Evolutionary conservation across 2,113 vertebrate genomes (phyloP), one percentile per base, ranked within the genome.

Genomic region (Rutilus rutilus): DNA sequence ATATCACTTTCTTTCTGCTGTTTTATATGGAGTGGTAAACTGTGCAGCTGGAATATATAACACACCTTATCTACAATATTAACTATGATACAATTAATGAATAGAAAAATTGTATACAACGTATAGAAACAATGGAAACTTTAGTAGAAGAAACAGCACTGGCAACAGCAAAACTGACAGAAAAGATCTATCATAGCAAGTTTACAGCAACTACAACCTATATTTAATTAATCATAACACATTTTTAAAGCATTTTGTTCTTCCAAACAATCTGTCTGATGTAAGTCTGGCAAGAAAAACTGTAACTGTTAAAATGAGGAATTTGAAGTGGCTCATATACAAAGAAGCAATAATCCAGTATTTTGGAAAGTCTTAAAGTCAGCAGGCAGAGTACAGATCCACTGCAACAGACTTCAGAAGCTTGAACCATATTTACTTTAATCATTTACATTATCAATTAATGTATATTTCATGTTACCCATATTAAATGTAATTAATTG

Each of bases 21-120:
- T 54, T 67, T 88, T 91, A n/a, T 5, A 36, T 89, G 92, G 17
- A 95, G 93, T 94, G 65, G 52, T n/a, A 93, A 85, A 88, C 79
- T 33, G 62, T 76, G 87, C 86, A 87, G 87, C 87, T n/a, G 85
- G 69, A 36, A 88, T 69, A 76, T 50, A 52, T 5, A 93, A 87
- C 90, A 89, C 79, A 67, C 27, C 2, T 78, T 82, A 74, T 19
- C 23, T 47, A 50, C 23, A 57, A 73, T 85, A 86, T 87, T 86
- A 87, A 84, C 73, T 36, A 30, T 78, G 77, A 75, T 39, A 59
- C 83, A 79, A 81, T 59, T 83, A 88, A 85, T 80, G 73, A 15
- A 15, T 15, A 15, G 2, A 15, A 50, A 50, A 50, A 50, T 15
- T 14, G 14, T 52, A 17, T 52, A 52, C 14, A 1, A 52, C 14